Base-by-base conservation (phyloP, 2,797 vertebrate genomes). In the Silurus aristotelis region DNA sequence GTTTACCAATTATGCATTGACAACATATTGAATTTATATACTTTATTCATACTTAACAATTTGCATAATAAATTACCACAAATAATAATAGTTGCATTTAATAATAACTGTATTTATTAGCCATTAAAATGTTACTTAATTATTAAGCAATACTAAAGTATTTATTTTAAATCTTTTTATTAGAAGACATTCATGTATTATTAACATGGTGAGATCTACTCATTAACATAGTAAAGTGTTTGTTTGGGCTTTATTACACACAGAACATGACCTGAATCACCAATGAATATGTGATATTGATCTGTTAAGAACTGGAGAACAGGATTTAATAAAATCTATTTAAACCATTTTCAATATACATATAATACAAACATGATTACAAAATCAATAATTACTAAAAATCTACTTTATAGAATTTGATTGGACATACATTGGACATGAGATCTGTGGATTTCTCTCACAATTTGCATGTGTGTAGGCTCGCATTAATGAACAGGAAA, bases 401-500 rank as follows among this genome's bases (percentile, higher is more conserved):
- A 31, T 10, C 38, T 15, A 64, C 22, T 46, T 15, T 25, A 63
- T 2, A 22, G 10, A 78, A 22, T 61, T 38, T 38, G 5, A n/a
- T 63, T 48, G 43, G 12, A 63, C 20, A 25, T 63, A 38, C 60
- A n/a, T 17, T 27, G 55, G 27, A 38, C 64, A 56, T 61, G 10
- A 7, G 10, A 10, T 80, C n/a, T 52, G 5, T 6, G 5, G 8
- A 67, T 67, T 67, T 75, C 10, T 64, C 78, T 71, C 25, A 56
- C n/a, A 43, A 76, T 82, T 77, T 86, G 80, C 56, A 61, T 78
- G 80, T 78, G 80, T 46, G 61, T 78, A 68, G 83, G 63, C 22
- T 78, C 22, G 14, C 46, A 20, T 66, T 66, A 83, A 66, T 83
- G 63, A 63, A 12, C 31, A 7, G 80, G 61, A 86, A 86, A 77